These are phyloP conservation scores for Manduca sexta DNA, from an alignment of 1,140 invertebrate genomes.

Conservation along the genomic window DNA sequence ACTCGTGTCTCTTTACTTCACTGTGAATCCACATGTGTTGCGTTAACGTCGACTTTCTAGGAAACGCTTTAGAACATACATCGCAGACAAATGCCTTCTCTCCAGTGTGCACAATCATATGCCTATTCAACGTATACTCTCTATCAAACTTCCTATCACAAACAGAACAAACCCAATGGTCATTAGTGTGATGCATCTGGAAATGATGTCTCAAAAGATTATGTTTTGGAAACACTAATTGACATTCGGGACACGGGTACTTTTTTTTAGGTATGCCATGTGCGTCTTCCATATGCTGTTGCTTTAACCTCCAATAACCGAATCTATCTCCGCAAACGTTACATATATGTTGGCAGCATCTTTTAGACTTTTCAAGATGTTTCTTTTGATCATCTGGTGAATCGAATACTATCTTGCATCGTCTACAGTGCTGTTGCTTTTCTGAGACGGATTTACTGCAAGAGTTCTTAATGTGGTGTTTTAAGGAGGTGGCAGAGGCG, in stretches of 20 bases:
- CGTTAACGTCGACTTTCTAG: conserved; percentile 19
- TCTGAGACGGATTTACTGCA: conserved; percentile 3
- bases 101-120: conserved; percentile 53
- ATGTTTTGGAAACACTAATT: conserved; percentile 6
- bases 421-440: conserved; percentile 10
- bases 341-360: conserved; percentile 24
- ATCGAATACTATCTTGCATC: conserved; percentile 12
- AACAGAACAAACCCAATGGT: conserved; percentile 12
- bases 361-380: conserved; percentile 10
- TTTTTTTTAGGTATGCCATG: conserved; percentile 15
- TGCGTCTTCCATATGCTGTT: conserved; percentile 13
- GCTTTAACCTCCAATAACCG: conserved; percentile 12
- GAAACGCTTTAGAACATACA: conserved; percentile 44
- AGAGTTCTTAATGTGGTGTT: conserved; percentile 14
- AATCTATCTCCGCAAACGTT: conserved; percentile 22
- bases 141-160: conserved; percentile 22
- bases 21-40: conserved; percentile 69
- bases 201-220: conserved; percentile 18
- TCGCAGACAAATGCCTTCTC: conserved; percentile 63
- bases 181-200: conserved; percentile 17
- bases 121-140: conserved; percentile 12
- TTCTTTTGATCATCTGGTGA: conserved; percentile 10
- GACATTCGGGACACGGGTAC: conserved; percentile 21
- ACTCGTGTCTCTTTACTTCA: conserved; percentile 74
- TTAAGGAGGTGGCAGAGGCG: conserved; percentile 35